phyloP scores from a whole-genome alignment of 1,140 invertebrate species.

The Chelonus insularis region DNA sequence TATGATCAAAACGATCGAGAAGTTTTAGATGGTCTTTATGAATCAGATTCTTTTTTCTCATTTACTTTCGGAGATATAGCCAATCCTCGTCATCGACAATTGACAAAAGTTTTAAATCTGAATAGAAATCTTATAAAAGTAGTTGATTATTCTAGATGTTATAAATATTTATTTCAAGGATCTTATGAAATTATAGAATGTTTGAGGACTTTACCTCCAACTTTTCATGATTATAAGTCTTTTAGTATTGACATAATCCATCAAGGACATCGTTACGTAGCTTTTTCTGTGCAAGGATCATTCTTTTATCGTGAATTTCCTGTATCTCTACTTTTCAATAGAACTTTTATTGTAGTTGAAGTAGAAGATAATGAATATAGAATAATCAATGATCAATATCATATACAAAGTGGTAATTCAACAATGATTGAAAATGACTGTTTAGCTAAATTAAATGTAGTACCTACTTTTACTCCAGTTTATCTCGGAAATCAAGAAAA shows the following conservation, averaged over 20 bases:
- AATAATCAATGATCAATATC: slow-evolving; percentile 55
- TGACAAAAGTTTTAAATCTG: slow-evolving; percentile 44
- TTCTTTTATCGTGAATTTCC: slow-evolving; percentile 47
- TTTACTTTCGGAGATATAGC: slow-evolving; percentile 47
- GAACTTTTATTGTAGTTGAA: slow-evolving; percentile 50
- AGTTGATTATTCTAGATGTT: slow-evolving; percentile 55
- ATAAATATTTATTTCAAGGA: slow-evolving; percentile 51
- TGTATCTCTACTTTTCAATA: slow-evolving; percentile 46
- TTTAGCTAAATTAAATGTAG: slow-evolving; percentile 13
- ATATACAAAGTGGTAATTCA: slow-evolving; percentile 43
- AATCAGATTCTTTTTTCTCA: slow-evolving; percentile 52
- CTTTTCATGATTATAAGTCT: slow-evolving; percentile 45
- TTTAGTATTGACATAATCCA: slow-evolving; percentile 50
- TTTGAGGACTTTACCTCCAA: slow-evolving; percentile 45
- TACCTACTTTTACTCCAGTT: slow-evolving; percentile 44
- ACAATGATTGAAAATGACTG: slow-evolving; percentile 30
- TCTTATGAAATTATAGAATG: slow-evolving; percentile 52
- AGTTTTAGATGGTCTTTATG: slow-evolving; percentile 54
- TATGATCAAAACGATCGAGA: slow-evolving; percentile 54
- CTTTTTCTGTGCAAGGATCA: slow-evolving; percentile 46
- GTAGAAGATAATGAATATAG: slow-evolving; percentile 54
- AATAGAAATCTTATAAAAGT: slow-evolving; percentile 56
- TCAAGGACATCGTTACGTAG: slow-evolving; percentile 37
- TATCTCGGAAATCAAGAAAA: slow-evolving; percentile 49
- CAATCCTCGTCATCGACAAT: slow-evolving; percentile 45